A percentile compares a stretch with the other conserved stretches of the same genome.
Evolutionary conservation across 2,888 invertebrate species (phyloP).

Genomic region (Troides aeacus): DNA sequence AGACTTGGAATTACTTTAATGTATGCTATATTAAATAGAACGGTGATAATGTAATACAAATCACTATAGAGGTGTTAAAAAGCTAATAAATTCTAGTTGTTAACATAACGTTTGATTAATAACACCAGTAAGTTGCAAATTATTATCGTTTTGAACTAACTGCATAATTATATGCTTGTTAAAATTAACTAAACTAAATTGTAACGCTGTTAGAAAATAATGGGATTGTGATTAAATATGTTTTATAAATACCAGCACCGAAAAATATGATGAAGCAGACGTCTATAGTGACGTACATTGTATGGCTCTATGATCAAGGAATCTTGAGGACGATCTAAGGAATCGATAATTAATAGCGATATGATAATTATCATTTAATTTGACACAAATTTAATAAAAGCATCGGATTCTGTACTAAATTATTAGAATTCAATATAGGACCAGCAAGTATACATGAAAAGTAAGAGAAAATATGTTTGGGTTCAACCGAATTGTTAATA

Average conservation of each 20-base stretch:
- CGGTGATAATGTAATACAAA: not conserved
- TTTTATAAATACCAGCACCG: not conserved
- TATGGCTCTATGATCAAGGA: not conserved
- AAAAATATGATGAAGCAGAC: not conserved
- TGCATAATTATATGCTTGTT: not conserved
- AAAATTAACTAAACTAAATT: not conserved
- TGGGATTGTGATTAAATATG: not conserved
- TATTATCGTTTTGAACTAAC: not conserved
- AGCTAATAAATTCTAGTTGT: not conserved
- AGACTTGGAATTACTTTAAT: too few species aligned
- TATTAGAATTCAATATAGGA: too few species aligned
- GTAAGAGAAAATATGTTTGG: too few species aligned
- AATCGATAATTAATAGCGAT: too few species aligned
- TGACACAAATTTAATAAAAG: too few species aligned
- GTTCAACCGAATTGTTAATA: too few species aligned
- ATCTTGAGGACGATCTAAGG: too few species aligned
- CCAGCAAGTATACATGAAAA: too few species aligned
- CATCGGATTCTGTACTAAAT: too few species aligned
- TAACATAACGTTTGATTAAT: not conserved
- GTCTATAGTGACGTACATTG: not conserved
- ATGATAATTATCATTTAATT: too few species aligned
- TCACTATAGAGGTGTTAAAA: not conserved
- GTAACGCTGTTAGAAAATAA: not conserved
- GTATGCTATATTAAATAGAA: not conserved
- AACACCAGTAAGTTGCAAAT: not conserved